Percentiles rank a stretch among this genome's conserved stretches.
Evolutionary conservation across 1,140 invertebrate species (phyloP).

Genomic region (Drosophila teissieri): DNA sequence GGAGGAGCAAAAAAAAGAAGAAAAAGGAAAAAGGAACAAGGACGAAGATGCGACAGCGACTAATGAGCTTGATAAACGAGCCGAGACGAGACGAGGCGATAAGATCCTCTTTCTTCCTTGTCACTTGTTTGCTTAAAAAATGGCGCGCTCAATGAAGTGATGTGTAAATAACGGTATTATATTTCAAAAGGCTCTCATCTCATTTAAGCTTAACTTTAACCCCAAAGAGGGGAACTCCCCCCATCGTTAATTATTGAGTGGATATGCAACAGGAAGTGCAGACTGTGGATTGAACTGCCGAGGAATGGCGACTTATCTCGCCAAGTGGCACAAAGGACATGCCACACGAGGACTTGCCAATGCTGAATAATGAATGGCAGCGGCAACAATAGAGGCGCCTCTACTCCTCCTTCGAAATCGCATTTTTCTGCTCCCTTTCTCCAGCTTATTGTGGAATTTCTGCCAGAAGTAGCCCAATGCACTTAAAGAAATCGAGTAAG

Average conservation of each 20-base stretch:
- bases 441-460: conserved; percentile 11
- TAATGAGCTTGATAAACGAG: conserved; percentile 62
- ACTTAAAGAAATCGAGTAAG: background rate
- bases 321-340: conserved; percentile 44
- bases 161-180: conserved; percentile 68
- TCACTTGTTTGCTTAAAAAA: conserved; percentile 51
- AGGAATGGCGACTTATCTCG: conserved; percentile 1
- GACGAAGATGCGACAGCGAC: conserved; percentile 46
- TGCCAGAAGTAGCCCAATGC: conserved; percentile 9
- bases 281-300: background rate
- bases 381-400: conserved; percentile 25
- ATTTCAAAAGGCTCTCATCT: conserved; percentile 28
- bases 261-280: conserved; percentile 41
- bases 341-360: conserved; percentile 47
- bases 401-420: background rate
- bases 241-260: conserved; percentile 57
- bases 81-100: conserved; percentile 18
- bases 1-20: background rate
- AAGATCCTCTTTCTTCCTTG: conserved; percentile 13
- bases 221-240: too few species aligned
- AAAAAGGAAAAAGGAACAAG: conserved; percentile 5
- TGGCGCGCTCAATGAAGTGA: conserved; percentile 58
- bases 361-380: conserved; percentile 52
- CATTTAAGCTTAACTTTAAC: conserved; percentile 9
- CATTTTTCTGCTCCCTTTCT: conserved; percentile 19